Percentiles rank a stretch among this genome's conserved stretches.
phyloP scores from a whole-genome alignment of 2,888 invertebrate genomes.

The Mesochorus sp. region DNA sequence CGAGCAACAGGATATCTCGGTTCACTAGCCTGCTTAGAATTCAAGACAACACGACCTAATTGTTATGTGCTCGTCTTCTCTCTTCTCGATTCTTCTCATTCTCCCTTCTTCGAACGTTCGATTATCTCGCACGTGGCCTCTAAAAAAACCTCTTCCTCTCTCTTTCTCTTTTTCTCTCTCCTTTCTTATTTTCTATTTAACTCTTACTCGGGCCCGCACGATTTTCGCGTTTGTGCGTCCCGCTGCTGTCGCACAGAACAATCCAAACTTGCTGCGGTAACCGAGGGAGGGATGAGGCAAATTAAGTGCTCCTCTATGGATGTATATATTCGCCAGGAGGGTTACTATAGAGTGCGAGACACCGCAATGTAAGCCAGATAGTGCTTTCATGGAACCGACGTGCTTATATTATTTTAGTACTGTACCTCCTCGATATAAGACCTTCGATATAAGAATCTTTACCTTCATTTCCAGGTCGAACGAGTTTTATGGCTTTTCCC shows the following conservation, averaged over 20 bases:
- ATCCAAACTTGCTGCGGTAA: constrained; percentile 1
- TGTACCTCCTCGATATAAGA: too few relatives aligned
- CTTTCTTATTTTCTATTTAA: constrained; percentile 33
- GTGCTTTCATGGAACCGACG: constrained; percentile 30
- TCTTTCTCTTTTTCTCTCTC: constrained; percentile 34
- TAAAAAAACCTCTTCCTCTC: constrained; percentile 33
- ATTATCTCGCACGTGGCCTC: constrained; percentile 50
- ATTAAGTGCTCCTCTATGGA: constrained; percentile 74
- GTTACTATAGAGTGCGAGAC: constrained; percentile 17
- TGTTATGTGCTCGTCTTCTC: constrained; percentile 76
- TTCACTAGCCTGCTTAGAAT: constrained; percentile 81
- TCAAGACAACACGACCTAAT: constrained; percentile 81
- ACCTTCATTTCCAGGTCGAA: too few relatives aligned
- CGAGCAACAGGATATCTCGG: constrained; percentile 68
- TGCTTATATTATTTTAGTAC: too few relatives aligned
- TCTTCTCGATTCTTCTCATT: constrained; percentile 54
- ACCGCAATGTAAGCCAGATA: constrained; percentile 22
- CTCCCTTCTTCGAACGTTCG: constrained; percentile 49
- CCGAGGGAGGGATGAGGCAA: constrained; percentile 70
- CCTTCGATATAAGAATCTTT: too few relatives aligned
- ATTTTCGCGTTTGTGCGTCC: constrained; percentile 44
- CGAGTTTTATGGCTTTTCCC: too few relatives aligned
- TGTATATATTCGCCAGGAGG: constrained; percentile 23
- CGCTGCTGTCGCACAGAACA: constrained; percentile 3
- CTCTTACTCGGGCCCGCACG: constrained; percentile 25